These are phyloP conservation scores for Agrotis exclamationis DNA, from an alignment of 2,888 invertebrate species.

Conservation along the genomic window DNA sequence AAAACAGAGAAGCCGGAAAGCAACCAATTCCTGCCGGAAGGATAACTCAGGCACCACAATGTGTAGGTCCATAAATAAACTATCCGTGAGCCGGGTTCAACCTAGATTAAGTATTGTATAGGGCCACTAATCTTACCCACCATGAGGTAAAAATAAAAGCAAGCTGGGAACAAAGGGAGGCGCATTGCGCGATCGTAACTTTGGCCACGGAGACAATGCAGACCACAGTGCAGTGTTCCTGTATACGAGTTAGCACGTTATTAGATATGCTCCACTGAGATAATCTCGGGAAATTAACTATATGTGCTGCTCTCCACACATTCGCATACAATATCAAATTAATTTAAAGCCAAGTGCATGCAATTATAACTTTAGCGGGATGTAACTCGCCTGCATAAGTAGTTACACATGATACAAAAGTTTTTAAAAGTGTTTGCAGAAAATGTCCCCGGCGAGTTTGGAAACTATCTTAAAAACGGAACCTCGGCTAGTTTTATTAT, in stretches of 20 bases:
- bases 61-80: constrained; percentile 54
- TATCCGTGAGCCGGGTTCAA: constrained; percentile 41
- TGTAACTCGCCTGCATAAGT: constrained; percentile 16
- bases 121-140: constrained; percentile 48
- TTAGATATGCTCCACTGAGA: constrained; percentile 58
- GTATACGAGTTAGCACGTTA: constrained; percentile 62
- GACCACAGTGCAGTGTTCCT: constrained; percentile 58
- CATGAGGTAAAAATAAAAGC: constrained; percentile 49
- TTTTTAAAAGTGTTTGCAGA: constrained; percentile 23
- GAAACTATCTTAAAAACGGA: constrained; percentile 10
- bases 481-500: constrained; percentile 12
- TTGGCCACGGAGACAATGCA: constrained; percentile 55
- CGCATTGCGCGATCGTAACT: constrained; percentile 69
- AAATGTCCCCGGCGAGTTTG: constrained; percentile 23
- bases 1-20: constrained; percentile 24
- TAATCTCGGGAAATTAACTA: constrained; percentile 52
- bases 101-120: constrained; percentile 45
- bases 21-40: constrained; percentile 47
- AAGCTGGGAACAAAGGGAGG: constrained; percentile 54
- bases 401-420: constrained; percentile 31
- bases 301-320: constrained; percentile 22
- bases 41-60: constrained; percentile 25
- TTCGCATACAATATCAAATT: constrained; percentile 35
- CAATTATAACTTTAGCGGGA: constrained; percentile 48
- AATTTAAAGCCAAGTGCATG: constrained; percentile 39